A percentile compares a stretch with the other conserved stretches of the same genome.
Evolutionary conservation across 2,888 invertebrate species (phyloP).

Genomic region (Hecatera dysodea): DNA sequence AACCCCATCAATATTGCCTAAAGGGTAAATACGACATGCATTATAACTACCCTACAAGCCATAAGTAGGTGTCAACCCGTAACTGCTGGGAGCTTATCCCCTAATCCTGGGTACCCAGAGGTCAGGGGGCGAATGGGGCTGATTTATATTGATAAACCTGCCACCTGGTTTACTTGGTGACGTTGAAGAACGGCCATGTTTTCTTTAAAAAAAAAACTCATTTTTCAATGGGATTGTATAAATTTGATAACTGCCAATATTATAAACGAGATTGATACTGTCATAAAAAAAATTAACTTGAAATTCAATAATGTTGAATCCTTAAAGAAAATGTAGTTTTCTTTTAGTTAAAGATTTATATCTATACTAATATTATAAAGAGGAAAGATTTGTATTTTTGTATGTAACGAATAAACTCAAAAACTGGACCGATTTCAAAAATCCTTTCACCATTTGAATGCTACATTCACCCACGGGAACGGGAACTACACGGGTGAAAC

Average conservation of each 20-base stretch:
- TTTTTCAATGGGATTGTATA: too few relatives aligned
- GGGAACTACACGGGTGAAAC: too few relatives aligned
- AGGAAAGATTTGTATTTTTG: too few relatives aligned
- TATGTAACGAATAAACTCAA: too few relatives aligned
- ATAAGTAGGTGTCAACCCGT: slow-evolving; percentile 64
- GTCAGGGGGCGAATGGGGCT: slow-evolving; percentile 73
- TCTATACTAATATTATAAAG: too few relatives aligned
- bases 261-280: neutral
- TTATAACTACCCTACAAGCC: slow-evolving; percentile 50
- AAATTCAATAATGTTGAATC: too few relatives aligned
- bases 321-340: too few relatives aligned
- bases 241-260: neutral
- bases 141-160: slow-evolving; percentile 71
- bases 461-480: too few relatives aligned
- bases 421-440: too few relatives aligned
- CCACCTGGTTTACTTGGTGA: slow-evolving; percentile 67
- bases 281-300: too few relatives aligned
- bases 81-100: slow-evolving; percentile 74
- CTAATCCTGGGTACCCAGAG: slow-evolving; percentile 73
- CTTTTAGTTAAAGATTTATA: too few relatives aligned
- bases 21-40: slow-evolving; percentile 51
- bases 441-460: too few relatives aligned
- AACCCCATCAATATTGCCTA: slow-evolving; percentile 50
- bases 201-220: slow-evolving; percentile 3
- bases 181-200: slow-evolving; percentile 12